Evolutionary conservation across 2,113 vertebrate species (phyloP).

Genomic region (Gallinago media): DNA sequence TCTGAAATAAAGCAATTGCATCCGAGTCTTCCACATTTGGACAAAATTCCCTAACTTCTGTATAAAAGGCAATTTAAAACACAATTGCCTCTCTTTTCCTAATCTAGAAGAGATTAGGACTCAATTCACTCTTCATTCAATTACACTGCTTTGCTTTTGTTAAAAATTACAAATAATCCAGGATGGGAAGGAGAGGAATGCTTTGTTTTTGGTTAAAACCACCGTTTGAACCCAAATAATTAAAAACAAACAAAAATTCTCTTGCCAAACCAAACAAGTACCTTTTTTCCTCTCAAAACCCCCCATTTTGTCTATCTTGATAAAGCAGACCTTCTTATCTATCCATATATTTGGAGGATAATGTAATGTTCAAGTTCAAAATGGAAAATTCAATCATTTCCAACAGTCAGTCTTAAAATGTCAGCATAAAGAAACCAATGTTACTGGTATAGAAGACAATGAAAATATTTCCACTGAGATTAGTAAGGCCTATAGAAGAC

Average conservation of each 20-base stretch:
- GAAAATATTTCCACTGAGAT: not conserved
- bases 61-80: not conserved
- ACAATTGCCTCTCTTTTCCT: not conserved
- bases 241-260: not conserved
- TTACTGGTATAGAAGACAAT: not conserved
- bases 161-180: not conserved
- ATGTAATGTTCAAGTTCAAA: not conserved
- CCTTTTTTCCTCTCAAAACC: not conserved
- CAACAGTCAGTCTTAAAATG: not conserved
- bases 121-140: too few relatives aligned
- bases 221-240: not conserved
- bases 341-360: not conserved
- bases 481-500: not conserved
- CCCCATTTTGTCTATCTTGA: not conserved
- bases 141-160: not conserved
- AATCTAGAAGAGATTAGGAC: not conserved
- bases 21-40: rapidly evolving
- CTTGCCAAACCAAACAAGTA: not conserved
- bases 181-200: not conserved
- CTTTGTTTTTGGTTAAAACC: not conserved
- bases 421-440: not conserved
- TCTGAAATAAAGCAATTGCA: not conserved
- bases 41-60: not conserved
- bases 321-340: not conserved
- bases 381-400: not conserved